Base-by-base conservation (phyloP, 2,797 vertebrate genomes). In the Enteromius fasciolatus region DNA sequence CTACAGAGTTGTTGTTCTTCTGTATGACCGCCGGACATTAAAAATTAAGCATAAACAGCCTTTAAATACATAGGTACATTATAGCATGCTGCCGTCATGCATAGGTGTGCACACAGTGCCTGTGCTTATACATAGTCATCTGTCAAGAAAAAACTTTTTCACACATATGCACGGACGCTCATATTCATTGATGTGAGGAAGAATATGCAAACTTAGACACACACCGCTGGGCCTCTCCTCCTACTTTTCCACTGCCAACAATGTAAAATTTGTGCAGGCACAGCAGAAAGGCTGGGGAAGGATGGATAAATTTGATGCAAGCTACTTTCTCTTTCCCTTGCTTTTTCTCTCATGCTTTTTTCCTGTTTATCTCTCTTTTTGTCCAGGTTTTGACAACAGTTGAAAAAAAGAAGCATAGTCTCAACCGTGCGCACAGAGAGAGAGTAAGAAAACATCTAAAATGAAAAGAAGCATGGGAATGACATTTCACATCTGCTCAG, bases 261-360 rank as follows among this genome's bases (percentile, higher is more conserved):
- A 86, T 85, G 84, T 66, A 39, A 86, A 87, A 81, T 88, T 87
- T 87, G 69, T 90, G 87, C 87, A 86, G 79, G 81, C 86, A 31
- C 84, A 87, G 86, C 86, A 83, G 48, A 85, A 82, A 73, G 63
- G 61, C 83, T 59, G 76, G 76, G 81, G 70, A 87, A 82, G 74
- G 64, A 87, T 59, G 57, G 80, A 68, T 80, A 83, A 84, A 86
- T 87, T 83, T 84, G 72, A 84, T 76, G 66, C 72, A 86, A 81
- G 81, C 79, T 54, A 54, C 76, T 68, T 78, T 83, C 68, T 69
- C 64, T 54, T 25, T 28, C 18, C 66, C 63, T 69, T 78, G 68
- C 31, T 73, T 48, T 31, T 79, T 83, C 59, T 76, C 25, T 23
- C 63, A 39, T 48, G 31, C 25, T 82, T 25, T 74, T 50, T 11